Base-by-base conservation (phyloP, 2,113 vertebrate species). In the Stegostoma tigrinum region DNA sequence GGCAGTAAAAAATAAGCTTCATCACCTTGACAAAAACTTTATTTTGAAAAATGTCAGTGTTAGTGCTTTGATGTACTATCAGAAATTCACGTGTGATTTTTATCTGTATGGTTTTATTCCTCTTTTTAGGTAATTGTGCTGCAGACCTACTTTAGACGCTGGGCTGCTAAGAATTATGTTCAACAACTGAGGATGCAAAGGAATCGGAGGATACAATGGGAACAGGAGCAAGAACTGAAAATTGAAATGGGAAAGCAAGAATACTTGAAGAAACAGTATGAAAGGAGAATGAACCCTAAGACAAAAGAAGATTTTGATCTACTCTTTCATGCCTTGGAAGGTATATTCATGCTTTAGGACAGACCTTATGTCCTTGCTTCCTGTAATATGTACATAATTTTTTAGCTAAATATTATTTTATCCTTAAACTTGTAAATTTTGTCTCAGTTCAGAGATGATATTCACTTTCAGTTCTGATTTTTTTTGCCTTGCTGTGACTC, bases 271-370 rank as follows among this genome's bases (percentile, higher is more conserved):
- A 96, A 96, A n/a, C 98, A 98, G 15, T 97, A 97, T 23, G 95
- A 97, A 0, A 97, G 98, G 96, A 98, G 98, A 97, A 96, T 97
- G 97, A 97, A 98, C 96, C 99, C 99, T 0, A 97, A 97, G 97
- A 98, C 96, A 85, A 98, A 96, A 95, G 98, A 98, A 96, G 99
- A 99, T 96, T 98, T 99, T 96, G 98, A 98, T 72, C 97, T 99
- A 96, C 97, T 99, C 52, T 99, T 98, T 97, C 97, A 97, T 95
- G 98, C 98, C 27, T 96, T 99, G 89, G 97, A 99, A 97, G 96
- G 99, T 99, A 98, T 96, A 98, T 97, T 96, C 96, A 55, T 27
- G 55, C 55, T 64, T 93, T n/a, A 38, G 19, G n/a, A n/a, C 1
- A 38, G 61, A 17, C 5, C n/a, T n/a, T 8, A 38, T 89, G 52